Conservation (phyloP, 1,140 invertebrate genomes). For the Drosophila takahashii region DNA sequence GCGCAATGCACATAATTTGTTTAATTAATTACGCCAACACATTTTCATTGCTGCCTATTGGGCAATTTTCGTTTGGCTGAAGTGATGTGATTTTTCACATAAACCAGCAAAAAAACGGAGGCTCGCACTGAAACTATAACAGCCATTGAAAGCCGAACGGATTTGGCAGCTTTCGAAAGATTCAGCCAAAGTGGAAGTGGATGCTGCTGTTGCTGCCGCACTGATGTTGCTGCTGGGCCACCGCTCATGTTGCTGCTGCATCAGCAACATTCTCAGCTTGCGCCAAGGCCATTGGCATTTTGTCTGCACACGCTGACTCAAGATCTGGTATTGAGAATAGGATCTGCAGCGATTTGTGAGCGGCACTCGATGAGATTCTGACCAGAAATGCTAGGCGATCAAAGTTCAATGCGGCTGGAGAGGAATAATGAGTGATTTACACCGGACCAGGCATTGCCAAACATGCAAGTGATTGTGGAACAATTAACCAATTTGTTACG, state of each 20-base stretch:
- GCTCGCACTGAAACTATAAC: conserved; percentile 60
- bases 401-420: conserved; percentile 27
- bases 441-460: conserved; percentile 5
- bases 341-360: conserved; percentile 35
- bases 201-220: conserved; percentile 25
- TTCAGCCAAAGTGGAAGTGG: conserved; percentile 47
- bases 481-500: conserved; percentile 68
- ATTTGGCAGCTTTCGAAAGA: conserved; percentile 77
- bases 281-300: conserved; percentile 76
- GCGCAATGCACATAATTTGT: conserved; percentile 82
- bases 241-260: conserved; percentile 14
- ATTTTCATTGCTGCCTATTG: conserved; percentile 71
- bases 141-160: conserved; percentile 68
- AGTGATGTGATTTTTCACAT: conserved; percentile 74
- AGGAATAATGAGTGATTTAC: conserved; percentile 14
- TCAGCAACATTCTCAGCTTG: conserved; percentile 74
- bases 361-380: conserved; percentile 28
- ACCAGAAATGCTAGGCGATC: conserved; percentile 30
- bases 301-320: conserved; percentile 40
- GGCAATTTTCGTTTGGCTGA: conserved; percentile 37
- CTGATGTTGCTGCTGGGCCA: conserved; percentile 13
- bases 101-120: conserved; percentile 32
- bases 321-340: conserved; percentile 9
- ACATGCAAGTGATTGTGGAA: conserved; percentile 37
- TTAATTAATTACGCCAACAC: conserved; percentile 81